Evolutionary conservation across 2,888 invertebrate species (phyloP).

Genomic region (Drosophila lutescens): DNA sequence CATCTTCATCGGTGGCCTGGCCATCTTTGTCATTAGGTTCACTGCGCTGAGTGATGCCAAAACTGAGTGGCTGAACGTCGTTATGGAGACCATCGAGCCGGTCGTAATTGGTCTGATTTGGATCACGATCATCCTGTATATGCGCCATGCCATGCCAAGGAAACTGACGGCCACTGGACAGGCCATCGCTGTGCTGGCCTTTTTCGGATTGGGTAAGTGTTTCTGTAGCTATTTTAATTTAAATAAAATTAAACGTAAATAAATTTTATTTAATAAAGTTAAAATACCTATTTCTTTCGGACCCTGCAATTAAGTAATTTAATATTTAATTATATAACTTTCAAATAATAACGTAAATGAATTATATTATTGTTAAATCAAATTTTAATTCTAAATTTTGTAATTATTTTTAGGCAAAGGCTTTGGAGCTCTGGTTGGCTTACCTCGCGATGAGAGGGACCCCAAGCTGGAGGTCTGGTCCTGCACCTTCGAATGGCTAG

Average conservation of each 20-base stretch:
- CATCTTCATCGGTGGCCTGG: conserved; percentile 92
- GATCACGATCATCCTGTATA: conserved; percentile 91
- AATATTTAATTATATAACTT: too few relatives aligned
- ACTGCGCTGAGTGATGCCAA: conserved; percentile 86
- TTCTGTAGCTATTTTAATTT: too few relatives aligned
- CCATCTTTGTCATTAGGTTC: conserved; percentile 91
- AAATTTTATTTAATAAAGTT: too few relatives aligned
- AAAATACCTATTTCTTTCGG: too few relatives aligned
- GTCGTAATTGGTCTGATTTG: conserved; percentile 91
- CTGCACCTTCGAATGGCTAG: conserved; percentile 87
- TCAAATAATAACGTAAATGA: too few relatives aligned
- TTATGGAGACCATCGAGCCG: conserved; percentile 90
- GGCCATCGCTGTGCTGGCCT: conserved; percentile 91
- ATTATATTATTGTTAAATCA: too few relatives aligned
- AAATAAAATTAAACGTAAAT: too few relatives aligned
- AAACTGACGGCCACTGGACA: conserved; percentile 91
- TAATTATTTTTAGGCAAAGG: conserved; percentile 87
- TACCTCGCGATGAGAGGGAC: conserved; percentile 83
- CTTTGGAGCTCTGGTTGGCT: conserved; percentile 89
- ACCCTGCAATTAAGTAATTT: too few relatives aligned
- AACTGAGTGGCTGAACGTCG: conserved; percentile 86
- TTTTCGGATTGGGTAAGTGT: conserved; percentile 89
- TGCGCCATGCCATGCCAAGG: conserved; percentile 91
- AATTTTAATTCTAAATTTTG: too few relatives aligned
- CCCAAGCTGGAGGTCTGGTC: conserved; percentile 61